Evolutionary conservation across 2,888 invertebrate species (phyloP).

Genomic region (Carcina quercana): DNA sequence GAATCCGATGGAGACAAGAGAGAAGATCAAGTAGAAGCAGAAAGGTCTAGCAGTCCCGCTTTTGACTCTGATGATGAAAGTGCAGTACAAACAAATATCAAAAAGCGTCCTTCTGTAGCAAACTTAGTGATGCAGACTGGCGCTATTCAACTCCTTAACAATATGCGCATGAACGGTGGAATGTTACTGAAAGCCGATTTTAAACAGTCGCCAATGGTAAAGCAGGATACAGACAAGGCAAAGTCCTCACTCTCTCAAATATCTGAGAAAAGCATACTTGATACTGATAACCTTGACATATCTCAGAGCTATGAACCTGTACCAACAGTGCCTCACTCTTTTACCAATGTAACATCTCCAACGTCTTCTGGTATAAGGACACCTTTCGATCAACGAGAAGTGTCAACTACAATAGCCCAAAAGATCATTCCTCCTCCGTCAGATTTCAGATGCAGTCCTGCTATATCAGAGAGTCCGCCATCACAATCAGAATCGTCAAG

Average conservation of each 20-base stretch:
- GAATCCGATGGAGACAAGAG: conserved; percentile 64
- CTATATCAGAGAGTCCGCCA: conserved; percentile 77
- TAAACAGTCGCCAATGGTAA: conserved; percentile 47
- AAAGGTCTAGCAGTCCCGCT: conserved; percentile 93
- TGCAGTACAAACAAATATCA: conserved; percentile 72
- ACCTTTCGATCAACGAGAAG: conserved; percentile 45
- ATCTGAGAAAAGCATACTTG: conserved; percentile 77
- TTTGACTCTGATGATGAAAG: conserved; percentile 97
- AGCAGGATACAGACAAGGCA: conserved; percentile 50
- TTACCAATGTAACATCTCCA: conserved; percentile 51
- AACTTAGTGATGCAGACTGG: conserved; percentile 82
- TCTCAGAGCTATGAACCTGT: conserved; percentile 40
- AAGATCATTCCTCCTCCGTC: conserved; percentile 84
- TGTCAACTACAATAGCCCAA: conserved; percentile 73
- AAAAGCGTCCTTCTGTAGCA: conserved; percentile 79
- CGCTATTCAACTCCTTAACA: conserved; percentile 65
- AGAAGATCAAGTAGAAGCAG: conserved; percentile 74
- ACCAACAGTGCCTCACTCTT: conserved; percentile 43
- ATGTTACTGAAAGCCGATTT: conserved; percentile 60
- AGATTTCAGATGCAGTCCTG: conserved; percentile 81
- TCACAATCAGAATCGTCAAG: conserved; percentile 71
- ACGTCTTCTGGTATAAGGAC: conserved; percentile 57
- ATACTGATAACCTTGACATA: conserved; percentile 71
- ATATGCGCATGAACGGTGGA: conserved; percentile 71
- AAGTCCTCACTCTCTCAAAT: conserved; percentile 75